These are phyloP conservation scores for Paralichthys olivaceus DNA, from an alignment of 2,113 vertebrate species.

Conservation along the genomic window DNA sequence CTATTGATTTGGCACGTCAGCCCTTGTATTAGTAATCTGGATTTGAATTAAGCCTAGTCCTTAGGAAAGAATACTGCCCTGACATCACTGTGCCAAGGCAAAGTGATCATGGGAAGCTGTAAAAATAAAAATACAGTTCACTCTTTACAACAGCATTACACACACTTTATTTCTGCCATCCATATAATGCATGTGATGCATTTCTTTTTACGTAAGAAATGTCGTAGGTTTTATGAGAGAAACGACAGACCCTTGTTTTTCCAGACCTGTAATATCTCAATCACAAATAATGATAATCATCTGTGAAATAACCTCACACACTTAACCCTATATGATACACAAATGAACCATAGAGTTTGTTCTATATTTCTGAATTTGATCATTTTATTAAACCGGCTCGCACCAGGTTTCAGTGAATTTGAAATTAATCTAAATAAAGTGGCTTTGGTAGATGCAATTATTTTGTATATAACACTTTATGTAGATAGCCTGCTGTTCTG, in stretches of 20 bases:
- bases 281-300: background rate
- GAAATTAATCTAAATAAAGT: too few species aligned
- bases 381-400: too few species aligned
- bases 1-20: background rate
- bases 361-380: too few species aligned
- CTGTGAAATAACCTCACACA: too few species aligned
- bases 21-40: background rate
- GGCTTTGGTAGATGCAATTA: too few species aligned
- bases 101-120: background rate
- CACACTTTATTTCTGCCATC: background rate
- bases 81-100: background rate
- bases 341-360: too few species aligned
- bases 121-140: background rate
- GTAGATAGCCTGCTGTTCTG: background rate
- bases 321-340: too few species aligned
- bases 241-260: background rate
- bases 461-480: too few species aligned
- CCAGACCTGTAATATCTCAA: background rate
- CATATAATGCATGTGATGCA: too few species aligned
- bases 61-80: background rate
- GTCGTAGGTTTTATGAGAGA: too few species aligned
- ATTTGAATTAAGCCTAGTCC: background rate
- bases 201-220: too few species aligned
- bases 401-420: too few species aligned
- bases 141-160: background rate